Base-by-base conservation (phyloP, 2,888 invertebrate genomes). In the Xylota sylvarum region DNA sequence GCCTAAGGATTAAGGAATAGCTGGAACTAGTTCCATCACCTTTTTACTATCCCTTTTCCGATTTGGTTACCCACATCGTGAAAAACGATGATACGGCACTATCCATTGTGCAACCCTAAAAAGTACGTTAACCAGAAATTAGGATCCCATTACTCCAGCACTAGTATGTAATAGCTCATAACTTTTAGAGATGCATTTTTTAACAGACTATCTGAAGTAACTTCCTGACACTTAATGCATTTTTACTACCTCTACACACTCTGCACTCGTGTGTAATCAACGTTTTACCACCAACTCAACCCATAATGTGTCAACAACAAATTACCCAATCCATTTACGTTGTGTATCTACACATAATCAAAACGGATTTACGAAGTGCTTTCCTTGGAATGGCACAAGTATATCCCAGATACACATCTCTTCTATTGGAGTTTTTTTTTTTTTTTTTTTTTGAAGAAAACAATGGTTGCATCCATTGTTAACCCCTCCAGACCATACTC, bases 371-470 rank as follows among this genome's bases (percentile, higher is more conserved):
- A 72, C 37, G 27, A 58, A 72, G 52, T 81, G 73, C 67, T 74
- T 62, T 79, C 74, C 79, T 84, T 84, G 79, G 64, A 69, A 79
- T 48, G 60, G 19, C 60, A 64, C 78, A 64, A 79, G 58, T 84
- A 79, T 74, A 64, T 79, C 69, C 50, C 17, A 74, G 79, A 79
- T 74, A 84, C 14, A 64, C 27, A 84, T 84, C 73, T 43, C n/a
- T 74, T 79, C 64, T 46, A 65, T 56, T 64, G 58, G 17, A 32
- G 65, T 43, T 58, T 37, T 32, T 32, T 32, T 5, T 32, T 32
- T 32, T 32, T 32, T 32, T 30, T 30, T 30, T 30, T 30, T 30
- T n/a, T n/a, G n/a, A n/a, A n/a, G 19, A 55, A 79, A 62, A 78
- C 69, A 79, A 79, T 79, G 43, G 69, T 30, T 62, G 43, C 52